Evolutionary conservation across 2,888 invertebrate species (phyloP), one percentile per base, ranked within the genome.

Genomic region (Cantharis lateralis): DNA sequence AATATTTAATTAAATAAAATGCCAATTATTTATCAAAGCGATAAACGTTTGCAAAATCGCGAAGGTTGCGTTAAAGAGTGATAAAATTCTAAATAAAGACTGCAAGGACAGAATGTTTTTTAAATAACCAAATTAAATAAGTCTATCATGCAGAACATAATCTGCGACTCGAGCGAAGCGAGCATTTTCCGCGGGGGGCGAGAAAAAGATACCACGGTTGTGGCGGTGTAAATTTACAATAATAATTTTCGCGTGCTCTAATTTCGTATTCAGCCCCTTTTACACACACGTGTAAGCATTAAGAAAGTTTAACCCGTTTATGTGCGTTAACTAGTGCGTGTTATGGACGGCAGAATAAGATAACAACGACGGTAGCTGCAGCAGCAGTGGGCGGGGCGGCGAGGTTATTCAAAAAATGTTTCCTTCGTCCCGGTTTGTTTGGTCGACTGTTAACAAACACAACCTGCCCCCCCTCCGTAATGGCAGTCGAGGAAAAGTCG

Each of bases 271-370:
- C 74, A 74, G 70, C 74, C 48, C 64, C 68, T 64, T 18, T 66
- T 66, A 63, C 69, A 74, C 74, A 74, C 74, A 70, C 70, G 74
- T 70, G 63, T 70, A 48, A 62, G 70, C 74, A 74, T 74, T 74
- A 64, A 15, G 72, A 69, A 66, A 74, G 74, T 70, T 74, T 64
- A 63, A 64, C 64, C 74, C 74, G 70, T 68, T 74, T 74, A 74
- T n/a, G n/a, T 70, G 20, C 64, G 18, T 66, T 66, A 66, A 66
- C 64, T 66, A 66, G 64, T 66, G 64, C 64, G 64, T 66, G 64
- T 66, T 66, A 66, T 66, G 64, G 64, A 66, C 64, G 24, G 64
- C 24, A 16, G 20, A 66, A 66, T 20, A 20, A 66, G 64, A 63
- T 66, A 66, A 66, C 64, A 24, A 66, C 64, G 24, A 24, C 18